Evolutionary conservation across 64 coral and sea anemone species (phyloP), one percentile per base, ranked within the genome.

Genomic region (Dendrophyllia cribrosa): DNA sequence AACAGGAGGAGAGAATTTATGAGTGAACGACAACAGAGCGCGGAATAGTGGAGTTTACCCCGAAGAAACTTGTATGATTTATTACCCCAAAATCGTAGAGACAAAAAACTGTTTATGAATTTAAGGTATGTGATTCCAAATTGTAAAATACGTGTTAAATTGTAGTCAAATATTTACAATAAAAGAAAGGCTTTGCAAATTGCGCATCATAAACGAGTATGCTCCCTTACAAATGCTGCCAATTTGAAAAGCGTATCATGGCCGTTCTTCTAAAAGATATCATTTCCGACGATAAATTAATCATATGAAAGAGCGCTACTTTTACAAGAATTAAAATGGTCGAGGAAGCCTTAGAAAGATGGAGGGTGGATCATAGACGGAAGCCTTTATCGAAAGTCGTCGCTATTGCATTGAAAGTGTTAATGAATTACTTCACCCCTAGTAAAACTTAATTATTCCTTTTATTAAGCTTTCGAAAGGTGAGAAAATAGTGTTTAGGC

Each of bases 141-240:
- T 67, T 84, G 80, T 84, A 84, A 84, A 51, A 84, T 84, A 84
- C 44, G 80, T 84, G 34, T 67, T 62, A 84, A 84, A 84, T 49
- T 67, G 80, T 84, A 84, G 80, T 84, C 62, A 84, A 84, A 84
- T 84, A 84, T 84, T 84, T 66, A 84, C 80, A 84, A 84, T 84
- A 84, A 84, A 84, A 83, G 78, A 63, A 82, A 67, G 62, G 47
- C 7, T 84, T 84, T 84, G 17, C 50, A 84, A 84, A 84, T 84
- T 67, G 50, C 44, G 63, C 61, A 67, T 65, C 44, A 84, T 26
- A 51, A 23, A 19, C 44, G 22, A 34, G 55, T 59, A 7, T 56
- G 12, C 53, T 79, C 51, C 24, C 24, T 79, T 79, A 59, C 11
- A 79, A 79, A 79, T 23, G 62, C 60, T 84, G 45, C 61, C 60